Conservation (phyloP, 2,113 vertebrate genomes). For the Bubo scandiacus region DNA sequence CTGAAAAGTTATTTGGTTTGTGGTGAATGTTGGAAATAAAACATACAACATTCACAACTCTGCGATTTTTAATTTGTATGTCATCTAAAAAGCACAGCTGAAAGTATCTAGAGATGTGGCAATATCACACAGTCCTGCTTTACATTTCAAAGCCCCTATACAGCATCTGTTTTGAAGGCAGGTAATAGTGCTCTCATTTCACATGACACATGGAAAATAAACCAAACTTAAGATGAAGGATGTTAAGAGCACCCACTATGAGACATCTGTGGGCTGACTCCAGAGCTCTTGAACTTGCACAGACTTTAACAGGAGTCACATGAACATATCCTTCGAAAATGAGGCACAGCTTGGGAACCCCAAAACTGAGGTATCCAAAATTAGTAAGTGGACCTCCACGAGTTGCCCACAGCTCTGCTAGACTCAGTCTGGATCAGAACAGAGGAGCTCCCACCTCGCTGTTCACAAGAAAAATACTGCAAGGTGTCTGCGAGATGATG, state of each 20-base stretch:
- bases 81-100: slow-evolving; percentile 27
- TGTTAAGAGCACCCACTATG: neutral
- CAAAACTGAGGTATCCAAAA: neutral
- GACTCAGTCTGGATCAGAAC: neutral
- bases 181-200: neutral
- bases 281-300: neutral
- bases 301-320: neutral
- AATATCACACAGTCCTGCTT: neutral
- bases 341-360: neutral
- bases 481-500: neutral
- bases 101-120: slow-evolving; percentile 3
- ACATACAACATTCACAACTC: slow-evolving; percentile 18
- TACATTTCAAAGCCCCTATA: slow-evolving; percentile 6
- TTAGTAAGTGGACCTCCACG: neutral
- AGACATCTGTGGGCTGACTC: neutral
- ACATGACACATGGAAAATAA: neutral
- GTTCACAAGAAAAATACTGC: neutral
- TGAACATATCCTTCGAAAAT: neutral
- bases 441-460: neutral
- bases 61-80: slow-evolving; percentile 18
- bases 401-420: neutral
- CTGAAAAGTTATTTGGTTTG: slow-evolving; percentile 44
- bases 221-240: neutral
- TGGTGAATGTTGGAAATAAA: slow-evolving; percentile 58
- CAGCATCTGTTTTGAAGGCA: slow-evolving; percentile 11